Evolutionary conservation across 2,888 invertebrate genomes (phyloP).

Genomic region (Scaptomyza caliginosa): DNA sequence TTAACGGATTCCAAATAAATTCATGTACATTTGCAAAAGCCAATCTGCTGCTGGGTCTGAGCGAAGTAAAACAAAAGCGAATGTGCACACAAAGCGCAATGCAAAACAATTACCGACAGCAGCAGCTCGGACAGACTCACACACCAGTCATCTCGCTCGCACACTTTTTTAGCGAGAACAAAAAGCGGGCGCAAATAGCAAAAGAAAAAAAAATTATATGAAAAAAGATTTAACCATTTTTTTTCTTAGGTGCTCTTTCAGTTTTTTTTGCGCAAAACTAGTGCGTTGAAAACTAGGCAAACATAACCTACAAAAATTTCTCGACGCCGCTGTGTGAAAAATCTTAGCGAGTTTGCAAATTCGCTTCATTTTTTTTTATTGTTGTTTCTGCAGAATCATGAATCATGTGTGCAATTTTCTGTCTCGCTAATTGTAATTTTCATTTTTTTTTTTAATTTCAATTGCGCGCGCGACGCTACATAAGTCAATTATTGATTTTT

Average conservation of each 20-base stretch:
- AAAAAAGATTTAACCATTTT: slow-evolving; percentile 37
- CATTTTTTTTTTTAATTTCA: slow-evolving; percentile 28
- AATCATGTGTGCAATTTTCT: slow-evolving; percentile 41
- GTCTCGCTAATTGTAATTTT: background rate
- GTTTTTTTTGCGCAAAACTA: slow-evolving; percentile 12
- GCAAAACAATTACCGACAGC: slow-evolving; percentile 50
- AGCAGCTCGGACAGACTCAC: background rate
- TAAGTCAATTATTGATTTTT: slow-evolving; percentile 74
- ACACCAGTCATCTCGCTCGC: slow-evolving; percentile 57
- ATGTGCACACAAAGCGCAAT: slow-evolving; percentile 58
- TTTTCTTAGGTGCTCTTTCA: slow-evolving; percentile 27
- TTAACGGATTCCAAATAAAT: background rate
- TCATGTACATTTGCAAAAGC: background rate
- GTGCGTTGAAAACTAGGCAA: slow-evolving; percentile 35
- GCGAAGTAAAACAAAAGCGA: slow-evolving; percentile 70
- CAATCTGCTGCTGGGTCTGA: background rate
- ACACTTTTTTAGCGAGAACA: slow-evolving; percentile 55
- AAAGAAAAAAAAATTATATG: slow-evolving; percentile 28
- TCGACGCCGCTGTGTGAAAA: slow-evolving; percentile 36
- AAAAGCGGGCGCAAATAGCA: slow-evolving; percentile 47
- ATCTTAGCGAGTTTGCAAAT: slow-evolving; percentile 32
- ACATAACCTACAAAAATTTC: slow-evolving; percentile 53
- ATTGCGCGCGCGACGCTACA: slow-evolving; percentile 51
- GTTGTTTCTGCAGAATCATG: slow-evolving; percentile 51
- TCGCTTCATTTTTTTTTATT: slow-evolving; percentile 23